Base-by-base conservation (phyloP, 2,888 invertebrate genomes). In the Xiphydria camelus region DNA sequence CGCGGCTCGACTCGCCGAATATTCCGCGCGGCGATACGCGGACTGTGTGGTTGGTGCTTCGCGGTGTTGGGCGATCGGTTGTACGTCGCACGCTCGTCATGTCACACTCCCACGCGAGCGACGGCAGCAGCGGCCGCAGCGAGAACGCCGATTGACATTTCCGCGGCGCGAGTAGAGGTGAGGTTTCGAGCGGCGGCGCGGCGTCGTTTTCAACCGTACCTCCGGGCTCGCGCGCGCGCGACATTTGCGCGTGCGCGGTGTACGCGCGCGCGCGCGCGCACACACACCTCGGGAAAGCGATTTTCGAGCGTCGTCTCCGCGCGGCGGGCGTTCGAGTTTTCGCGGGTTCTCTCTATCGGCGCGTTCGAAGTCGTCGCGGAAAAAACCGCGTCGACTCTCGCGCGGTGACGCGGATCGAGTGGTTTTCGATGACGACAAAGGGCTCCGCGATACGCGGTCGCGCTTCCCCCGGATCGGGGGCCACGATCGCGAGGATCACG, bases 31-130 rank as follows among this genome's bases (percentile, higher is more conserved):
- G 29, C 32, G n/a, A 37, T 44, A 31, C 22, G 41, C 10, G 22
- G 21, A 29, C 29, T 22, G 43, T 38, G 43, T 38, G 25, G 40
- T 15, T 23, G 23, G 23, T 9, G 34, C 34, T 34, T 10, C 15
- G 54, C 45, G 46, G 40, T 31, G 37, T 50, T 44, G 43, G 46
- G 39, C 46, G 51, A 46, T 57, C 46, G 40, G 38, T 38, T 15
- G 15, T 7, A 53, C 51, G 55, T 55, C 68, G n/a, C n/a, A n/a
- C n/a, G n/a, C n/a, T n/a, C n/a, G 64, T 72, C 71, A 72, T 72
- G 72, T 70, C 71, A 71, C 61, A 65, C 66, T 70, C 67, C 70
- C 72, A 67, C 68, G 65, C 71, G 66, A 66, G 62, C 64, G 64
- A 64, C 63, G 64, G 61, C 14, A 20, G 31, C 15, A 7, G 46